Evolutionary conservation across 2,797 vertebrate genomes (phyloP), one percentile per base, ranked within the genome.

Genomic region (Hippoglossus hippoglossus): DNA sequence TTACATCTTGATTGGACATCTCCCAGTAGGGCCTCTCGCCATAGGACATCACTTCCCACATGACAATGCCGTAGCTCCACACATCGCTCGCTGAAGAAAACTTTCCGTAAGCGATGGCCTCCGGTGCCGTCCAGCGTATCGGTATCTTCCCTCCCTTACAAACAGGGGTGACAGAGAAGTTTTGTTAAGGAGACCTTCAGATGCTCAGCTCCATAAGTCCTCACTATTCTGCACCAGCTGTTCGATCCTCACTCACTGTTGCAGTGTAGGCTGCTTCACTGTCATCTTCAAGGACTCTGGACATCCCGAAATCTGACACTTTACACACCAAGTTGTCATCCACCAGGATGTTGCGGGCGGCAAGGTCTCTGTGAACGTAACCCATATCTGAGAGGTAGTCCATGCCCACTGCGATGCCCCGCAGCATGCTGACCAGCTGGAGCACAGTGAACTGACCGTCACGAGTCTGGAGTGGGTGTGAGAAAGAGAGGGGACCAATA

Each of bases 1-100:
- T 97, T 93, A 99, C 98, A 77, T 99, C 98, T 91, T 99, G 98
- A 91, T 99, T 99, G 85, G 97, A 99, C 98, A 99, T 99, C 91
- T 99, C 98, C 98, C 98, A 99, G 79, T 99, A 99, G 0, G 98
- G 98, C 75, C 98, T 94, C 87, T 99, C 98, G 28, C 98, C 98
- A 0, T 98, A 99, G 62, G 98, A 99, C 97, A 99, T 99, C 87
- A 99, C 98, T 85, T 99, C 98, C 98, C 98, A 99, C 98, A 99
- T 99, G 63, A 99, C 97, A 49, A 99, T 99, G 12, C 96, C 98
- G 0, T 97, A 99, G 90, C 98, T 98, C 98, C 98, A 99, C 0
- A 95, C 91, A 1, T 99, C 98, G 1, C 97, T 98, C 28, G 97
- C 95, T 0, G 98, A 97, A 61, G 98, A 98, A 88, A 99, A 99